Percentiles rank a stretch among this genome's conserved stretches.
phyloP scores from a whole-genome alignment of 2,888 invertebrate genomes.

The Steinernema hermaphroditum region DNA sequence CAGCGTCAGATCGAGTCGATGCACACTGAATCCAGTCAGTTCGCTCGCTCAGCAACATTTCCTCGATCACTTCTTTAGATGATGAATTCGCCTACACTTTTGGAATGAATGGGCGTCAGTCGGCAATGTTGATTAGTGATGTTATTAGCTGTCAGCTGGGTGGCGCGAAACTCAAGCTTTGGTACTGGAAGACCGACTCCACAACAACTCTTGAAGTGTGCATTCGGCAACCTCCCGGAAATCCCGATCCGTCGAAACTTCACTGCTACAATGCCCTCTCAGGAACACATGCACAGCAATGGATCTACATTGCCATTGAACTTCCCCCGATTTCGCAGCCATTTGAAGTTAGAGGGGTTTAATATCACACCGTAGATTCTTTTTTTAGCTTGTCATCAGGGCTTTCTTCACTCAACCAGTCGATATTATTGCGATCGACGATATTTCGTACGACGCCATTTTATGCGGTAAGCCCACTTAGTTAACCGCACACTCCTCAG shows the following conservation, averaged over 20 bases:
- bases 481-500: too few relatives aligned
- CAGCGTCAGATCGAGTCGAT: constrained; percentile 19
- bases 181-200: constrained; percentile 62
- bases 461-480: constrained; percentile 51
- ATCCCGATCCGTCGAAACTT: constrained; percentile 42
- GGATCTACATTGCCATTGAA: constrained; percentile 56
- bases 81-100: constrained; percentile 51
- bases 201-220: constrained; percentile 57
- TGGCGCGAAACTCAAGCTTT: constrained; percentile 57
- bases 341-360: constrained; percentile 48
- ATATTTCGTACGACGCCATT: constrained; percentile 58
- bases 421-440: constrained; percentile 60
- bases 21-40: constrained; percentile 10
- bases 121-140: constrained; percentile 55
- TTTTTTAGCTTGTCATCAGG: constrained; percentile 54
- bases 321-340: constrained; percentile 61
- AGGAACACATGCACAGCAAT: constrained; percentile 56
- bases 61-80: constrained; percentile 39
- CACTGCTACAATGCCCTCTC: constrained; percentile 61
- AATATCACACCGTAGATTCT: background rate
- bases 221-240: constrained; percentile 59
- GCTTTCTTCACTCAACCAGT: constrained; percentile 55
- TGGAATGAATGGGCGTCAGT: constrained; percentile 51
- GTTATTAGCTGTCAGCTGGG: constrained; percentile 56
- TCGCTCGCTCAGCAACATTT: background rate